Base-by-base conservation (phyloP, 2,113 vertebrate genomes). In the Callipepla californica region DNA sequence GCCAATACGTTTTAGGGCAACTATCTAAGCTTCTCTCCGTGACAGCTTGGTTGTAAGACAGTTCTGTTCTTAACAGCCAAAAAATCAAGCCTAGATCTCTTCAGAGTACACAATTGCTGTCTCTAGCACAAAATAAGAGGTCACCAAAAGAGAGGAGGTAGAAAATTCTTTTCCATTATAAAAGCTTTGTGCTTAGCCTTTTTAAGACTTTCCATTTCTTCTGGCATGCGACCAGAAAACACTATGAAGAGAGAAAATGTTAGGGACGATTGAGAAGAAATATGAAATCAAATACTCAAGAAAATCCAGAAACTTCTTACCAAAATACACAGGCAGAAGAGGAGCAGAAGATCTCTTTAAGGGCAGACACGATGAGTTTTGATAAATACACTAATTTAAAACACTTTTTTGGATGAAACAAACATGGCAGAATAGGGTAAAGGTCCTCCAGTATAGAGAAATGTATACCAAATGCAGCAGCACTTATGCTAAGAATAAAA, bases 1-100 rank as follows among this genome's bases (percentile, higher is more conserved):
- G 85, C 92, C 95, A 88, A 25, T 11, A 51, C 4, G 23, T 88
- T 78, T 88, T 40, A 93, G 85, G 59, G 87, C 85, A 95, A 74
- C 65, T 80, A 34, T 85, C 79, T 82, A 45, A 73, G 61, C 14
- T 18, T 74, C 63, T 70, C 51, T 82, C 59, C 45, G 63, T 66
- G 67, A 74, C 42, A 93, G 85, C 38, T 70, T 92, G 68, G 85
- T 90, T 77, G 59, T 36, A 68, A 89, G 79, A 61, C 10, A 82
- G 72, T 66, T 82, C 59, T 83, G 85, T 13, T 91, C 90, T 72
- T 83, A 50, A 50, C 61, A 62, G 90, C 70, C 87, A 85, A 89
- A 81, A 81, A 93, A 89, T 74, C 92, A 92, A 44, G 74, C 53
- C 62, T 6, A 72, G 48, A 16, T 80, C 82, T 85, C 80, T 72